Base-by-base conservation (phyloP, 2,888 invertebrate genomes). In the Notodonta dromedarius region DNA sequence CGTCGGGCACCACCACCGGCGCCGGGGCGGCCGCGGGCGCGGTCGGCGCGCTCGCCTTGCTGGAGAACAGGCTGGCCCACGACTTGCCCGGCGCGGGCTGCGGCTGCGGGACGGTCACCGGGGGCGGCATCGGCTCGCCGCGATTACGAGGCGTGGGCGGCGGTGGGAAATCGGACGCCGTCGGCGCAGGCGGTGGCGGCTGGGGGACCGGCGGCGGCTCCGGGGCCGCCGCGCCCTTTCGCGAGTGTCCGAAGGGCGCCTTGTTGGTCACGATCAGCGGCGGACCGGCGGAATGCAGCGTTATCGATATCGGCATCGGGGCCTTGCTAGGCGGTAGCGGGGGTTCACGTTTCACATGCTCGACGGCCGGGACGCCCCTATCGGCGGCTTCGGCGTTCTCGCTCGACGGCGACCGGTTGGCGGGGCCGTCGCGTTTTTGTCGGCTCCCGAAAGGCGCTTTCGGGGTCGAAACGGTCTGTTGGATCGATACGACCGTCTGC, bases 1-100 rank as follows among this genome's bases (percentile, higher is more conserved):
- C 91, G 46, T 92, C 90, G 0, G 77, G 63, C 8, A 83, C 74
- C 2, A 80, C 69, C 0, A 79, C 50, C 0, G 84, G 80, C 0
- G 83, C 80, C 0, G 74, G 63, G 5, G 74, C 66, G 0, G 52
- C 35, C 0, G 79, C 65, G 4, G 80, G 69, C 2, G 74, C 61
- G 4, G 75, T 61, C 35, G 81, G 73, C 35, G 70, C 76, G 24
- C 84, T 74, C 0, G 83, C 59, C 72, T 91, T 91, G 63, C 77
- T 94, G 4, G 91, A 94, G 83, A 96, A 96, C 14, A 96, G 80
- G 83, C 96, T 96, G 2, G 96, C 96, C 96, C 96, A 96, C 0
- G 96, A 95, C 58, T 95, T 93, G 65, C 94, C 89, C 16, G 93
- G 83, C 0, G 92, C 90, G 0, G 92, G 90, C 65, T 86, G 89